phyloP scores from a whole-genome alignment of 2,888 invertebrate genomes.

The Lithophane semibrunnea region DNA sequence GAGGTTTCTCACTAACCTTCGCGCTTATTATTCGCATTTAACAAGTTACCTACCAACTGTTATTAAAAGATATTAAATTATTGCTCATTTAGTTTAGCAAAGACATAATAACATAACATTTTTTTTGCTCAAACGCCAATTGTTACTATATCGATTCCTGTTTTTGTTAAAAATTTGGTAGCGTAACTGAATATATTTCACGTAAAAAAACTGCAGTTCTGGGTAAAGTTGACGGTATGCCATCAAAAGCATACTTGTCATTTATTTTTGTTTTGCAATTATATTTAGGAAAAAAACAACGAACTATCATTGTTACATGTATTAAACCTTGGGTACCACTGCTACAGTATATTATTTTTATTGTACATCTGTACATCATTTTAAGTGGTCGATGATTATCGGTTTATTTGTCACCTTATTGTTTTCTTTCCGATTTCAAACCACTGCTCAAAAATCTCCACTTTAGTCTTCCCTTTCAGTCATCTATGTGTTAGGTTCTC shows the following conservation, averaged over 20 bases:
- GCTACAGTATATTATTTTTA: neutral
- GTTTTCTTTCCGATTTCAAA: neutral
- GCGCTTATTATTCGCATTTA: conserved; percentile 31
- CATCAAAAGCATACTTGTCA: neutral
- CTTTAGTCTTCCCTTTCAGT: neutral
- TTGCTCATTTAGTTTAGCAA: conserved; percentile 12
- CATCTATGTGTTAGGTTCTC: neutral
- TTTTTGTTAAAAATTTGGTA: conserved; percentile 5
- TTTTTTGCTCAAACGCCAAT: neutral
- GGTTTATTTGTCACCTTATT: neutral
- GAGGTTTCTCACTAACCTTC: conserved; percentile 42
- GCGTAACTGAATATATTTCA: neutral
- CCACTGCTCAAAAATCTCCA: neutral
- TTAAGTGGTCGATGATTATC: neutral
- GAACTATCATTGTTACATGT: neutral
- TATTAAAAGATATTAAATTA: conserved; percentile 2
- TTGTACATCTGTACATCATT: too few relatives aligned
- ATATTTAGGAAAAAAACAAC: neutral
- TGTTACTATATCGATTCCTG: neutral
- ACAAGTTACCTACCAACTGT: neutral
- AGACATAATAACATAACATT: neutral
- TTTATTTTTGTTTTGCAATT: conserved; percentile 13
- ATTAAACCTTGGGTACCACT: neutral
- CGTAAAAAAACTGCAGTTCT: neutral
- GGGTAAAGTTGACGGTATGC: neutral